A percentile compares a stretch with the other conserved stretches of the same genome.
Evolutionary conservation across 2,888 invertebrate species (phyloP).

Genomic region (Masnerella sp.): DNA sequence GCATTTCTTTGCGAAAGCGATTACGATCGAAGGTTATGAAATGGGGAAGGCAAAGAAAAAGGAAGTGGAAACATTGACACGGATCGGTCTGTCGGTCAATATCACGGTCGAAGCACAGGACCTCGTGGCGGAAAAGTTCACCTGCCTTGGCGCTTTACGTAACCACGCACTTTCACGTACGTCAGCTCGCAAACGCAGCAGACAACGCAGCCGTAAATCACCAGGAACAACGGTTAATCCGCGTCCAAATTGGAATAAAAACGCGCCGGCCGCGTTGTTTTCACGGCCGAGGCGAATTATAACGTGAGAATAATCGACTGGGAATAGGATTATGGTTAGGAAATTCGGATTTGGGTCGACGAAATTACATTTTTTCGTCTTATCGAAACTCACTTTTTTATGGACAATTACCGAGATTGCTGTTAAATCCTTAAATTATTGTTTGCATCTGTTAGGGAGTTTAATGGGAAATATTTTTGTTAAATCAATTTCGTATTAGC

Average conservation of each 20-base stretch:
- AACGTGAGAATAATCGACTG: slow-evolving; percentile 41
- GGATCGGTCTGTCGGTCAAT: slow-evolving; percentile 56
- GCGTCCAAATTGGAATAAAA: slow-evolving; percentile 49
- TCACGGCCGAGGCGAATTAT: slow-evolving; percentile 36
- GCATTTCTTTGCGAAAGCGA: too few relatives aligned
- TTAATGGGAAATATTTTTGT: too few relatives aligned
- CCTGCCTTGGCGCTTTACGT: slow-evolving; percentile 47
- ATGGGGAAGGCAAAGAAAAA: too few relatives aligned
- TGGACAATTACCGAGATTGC: too few relatives aligned
- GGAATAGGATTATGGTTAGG: slow-evolving; percentile 13
- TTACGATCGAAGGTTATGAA: too few relatives aligned
- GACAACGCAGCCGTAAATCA: slow-evolving; percentile 49
- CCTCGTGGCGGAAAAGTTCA: slow-evolving; percentile 40
- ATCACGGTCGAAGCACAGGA: slow-evolving; percentile 50
- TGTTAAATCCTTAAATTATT: too few relatives aligned
- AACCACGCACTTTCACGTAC: slow-evolving; percentile 56
- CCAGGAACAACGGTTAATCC: slow-evolving; percentile 40
- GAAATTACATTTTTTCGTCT: neutral
- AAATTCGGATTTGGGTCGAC: neutral
- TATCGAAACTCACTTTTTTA: too few relatives aligned
- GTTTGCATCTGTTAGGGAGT: too few relatives aligned
- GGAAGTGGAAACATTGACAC: slow-evolving; percentile 57
- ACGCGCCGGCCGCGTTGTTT: slow-evolving; percentile 38
- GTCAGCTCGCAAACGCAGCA: slow-evolving; percentile 19
- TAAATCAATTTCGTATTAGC: too few relatives aligned